These are phyloP conservation scores for Bombus difficillimus DNA, from an alignment of 1,140 invertebrate genomes.

Conservation along the genomic window DNA sequence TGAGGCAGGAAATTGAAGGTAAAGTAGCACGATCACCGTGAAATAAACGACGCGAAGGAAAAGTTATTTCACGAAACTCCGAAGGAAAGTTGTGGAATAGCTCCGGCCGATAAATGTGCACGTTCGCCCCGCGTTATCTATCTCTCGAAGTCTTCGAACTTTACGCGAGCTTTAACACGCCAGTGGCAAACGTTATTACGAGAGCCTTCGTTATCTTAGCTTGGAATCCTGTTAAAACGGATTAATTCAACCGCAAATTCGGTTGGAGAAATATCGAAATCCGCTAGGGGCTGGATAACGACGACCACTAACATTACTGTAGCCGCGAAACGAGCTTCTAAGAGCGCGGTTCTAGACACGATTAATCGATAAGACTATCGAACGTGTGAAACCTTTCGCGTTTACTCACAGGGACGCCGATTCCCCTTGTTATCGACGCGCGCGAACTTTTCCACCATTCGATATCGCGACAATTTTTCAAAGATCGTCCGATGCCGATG, in stretches of 20 bases:
- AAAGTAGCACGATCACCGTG: slow-evolving; percentile 35
- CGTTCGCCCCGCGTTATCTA: slow-evolving; percentile 15
- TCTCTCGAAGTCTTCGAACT: slow-evolving; percentile 38
- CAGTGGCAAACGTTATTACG: slow-evolving; percentile 42
- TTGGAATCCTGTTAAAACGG: slow-evolving; percentile 40
- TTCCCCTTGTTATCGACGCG: not conserved
- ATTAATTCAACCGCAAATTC: slow-evolving; percentile 50
- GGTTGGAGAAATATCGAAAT: slow-evolving; percentile 37
- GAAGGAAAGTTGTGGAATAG: slow-evolving; percentile 34
- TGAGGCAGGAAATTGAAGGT: slow-evolving; percentile 40
- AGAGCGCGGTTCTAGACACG: not conserved
- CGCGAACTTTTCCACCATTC: not conserved
- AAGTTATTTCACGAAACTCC: slow-evolving; percentile 35
- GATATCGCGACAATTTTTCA: not conserved
- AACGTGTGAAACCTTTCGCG: not conserved
- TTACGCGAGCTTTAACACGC: slow-evolving; percentile 45
- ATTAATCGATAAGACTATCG: slow-evolving; percentile 33
- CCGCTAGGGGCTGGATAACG: slow-evolving; percentile 12
- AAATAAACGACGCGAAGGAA: slow-evolving; percentile 15
- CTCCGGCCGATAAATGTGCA: slow-evolving; percentile 30
- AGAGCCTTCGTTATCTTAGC: slow-evolving; percentile 27
- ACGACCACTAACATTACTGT: slow-evolving; percentile 7
- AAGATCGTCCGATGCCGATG: not conserved
- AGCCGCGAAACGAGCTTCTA: slow-evolving; percentile 12
- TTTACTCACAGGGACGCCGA: not conserved